phyloP scores from a whole-genome alignment of 2,113 vertebrate genomes.

The Melanostigma gelatinosum region DNA sequence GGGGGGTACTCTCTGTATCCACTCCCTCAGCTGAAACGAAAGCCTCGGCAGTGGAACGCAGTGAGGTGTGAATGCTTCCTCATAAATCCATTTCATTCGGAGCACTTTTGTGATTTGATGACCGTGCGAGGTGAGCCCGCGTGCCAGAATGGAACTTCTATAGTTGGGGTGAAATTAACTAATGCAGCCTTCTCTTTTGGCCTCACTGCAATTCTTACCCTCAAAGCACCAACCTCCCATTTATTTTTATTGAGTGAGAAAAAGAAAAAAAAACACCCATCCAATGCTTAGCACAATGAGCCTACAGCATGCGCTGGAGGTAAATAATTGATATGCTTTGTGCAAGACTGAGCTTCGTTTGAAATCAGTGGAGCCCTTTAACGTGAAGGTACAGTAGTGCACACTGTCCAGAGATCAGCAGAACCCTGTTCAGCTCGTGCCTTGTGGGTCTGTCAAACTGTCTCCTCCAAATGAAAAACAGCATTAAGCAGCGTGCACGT shows the following conservation, averaged over 20 bases:
- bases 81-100: conserved; percentile 48
- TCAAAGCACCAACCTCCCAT: conserved; percentile 22
- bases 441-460: neutral
- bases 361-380: conserved; percentile 68
- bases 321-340: conserved; percentile 78
- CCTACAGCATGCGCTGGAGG: conserved; percentile 47
- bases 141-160: conserved; percentile 43
- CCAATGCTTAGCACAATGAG: conserved; percentile 58
- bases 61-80: conserved; percentile 18
- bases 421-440: conserved; percentile 13
- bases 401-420: conserved; percentile 39
- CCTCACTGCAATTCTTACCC: conserved; percentile 12
- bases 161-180: conserved; percentile 27
- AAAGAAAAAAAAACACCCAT: conserved; percentile 14
- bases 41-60: neutral
- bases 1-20: neutral
- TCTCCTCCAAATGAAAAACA: neutral
- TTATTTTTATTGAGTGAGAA: conserved; percentile 2
- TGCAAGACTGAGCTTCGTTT: conserved; percentile 66
- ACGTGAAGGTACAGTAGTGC: conserved; percentile 33
- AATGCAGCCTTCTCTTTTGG: conserved; percentile 29
- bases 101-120: conserved; percentile 51
- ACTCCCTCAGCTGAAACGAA: conserved; percentile 29
- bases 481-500: neutral
- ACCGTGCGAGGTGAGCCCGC: conserved; percentile 15